Conservation (phyloP, 2,888 invertebrate genomes). For the Clanis bilineata region DNA sequence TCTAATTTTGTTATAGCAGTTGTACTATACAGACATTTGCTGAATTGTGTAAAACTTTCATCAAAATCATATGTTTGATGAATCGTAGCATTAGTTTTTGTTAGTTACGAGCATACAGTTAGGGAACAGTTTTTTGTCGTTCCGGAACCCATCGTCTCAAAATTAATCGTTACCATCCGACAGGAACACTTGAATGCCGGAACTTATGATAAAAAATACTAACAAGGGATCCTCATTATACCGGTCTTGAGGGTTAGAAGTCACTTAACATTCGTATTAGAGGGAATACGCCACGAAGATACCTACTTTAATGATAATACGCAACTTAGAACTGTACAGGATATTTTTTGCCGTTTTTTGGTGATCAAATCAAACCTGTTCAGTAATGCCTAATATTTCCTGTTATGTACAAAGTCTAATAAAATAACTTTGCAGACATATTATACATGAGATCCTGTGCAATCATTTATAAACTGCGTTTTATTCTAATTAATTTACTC, state of each 20-base stretch:
- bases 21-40: no score
- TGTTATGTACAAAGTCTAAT: background rate
- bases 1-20: no score
- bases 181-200: conserved; percentile 55
- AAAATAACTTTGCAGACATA: background rate
- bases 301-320: background rate
- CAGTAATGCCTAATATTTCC: no score
- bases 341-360: no score
- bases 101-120: background rate
- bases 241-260: conserved; percentile 3
- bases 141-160: conserved; percentile 34
- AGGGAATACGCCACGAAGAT: background rate
- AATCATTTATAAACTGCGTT: conserved; percentile 20
- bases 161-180: conserved; percentile 70
- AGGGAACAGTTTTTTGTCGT: conserved; percentile 10
- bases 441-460: background rate
- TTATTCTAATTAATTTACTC: conserved; percentile 29
- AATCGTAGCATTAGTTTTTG: background rate
- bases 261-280: background rate
- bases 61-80: no score
- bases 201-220: conserved; percentile 60
- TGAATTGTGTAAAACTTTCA: no score
- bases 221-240: conserved; percentile 40
- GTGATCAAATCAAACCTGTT: no score
- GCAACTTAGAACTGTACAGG: no score